phyloP scores from a whole-genome alignment of 2,113 vertebrate species.

The Neoarius graeffei region DNA sequence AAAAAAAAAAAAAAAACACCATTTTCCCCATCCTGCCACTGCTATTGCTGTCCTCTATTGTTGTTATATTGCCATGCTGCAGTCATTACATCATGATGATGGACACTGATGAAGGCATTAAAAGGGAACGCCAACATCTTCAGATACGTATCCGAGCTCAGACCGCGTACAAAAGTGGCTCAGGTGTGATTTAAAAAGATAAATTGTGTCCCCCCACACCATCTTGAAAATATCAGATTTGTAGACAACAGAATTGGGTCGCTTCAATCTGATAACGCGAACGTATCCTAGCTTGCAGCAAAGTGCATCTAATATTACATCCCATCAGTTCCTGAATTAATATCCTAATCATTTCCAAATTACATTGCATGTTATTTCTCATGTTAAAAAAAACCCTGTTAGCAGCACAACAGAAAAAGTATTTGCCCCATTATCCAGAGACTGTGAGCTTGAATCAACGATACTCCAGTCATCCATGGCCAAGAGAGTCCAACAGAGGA shows the following conservation, averaged over 20 bases:
- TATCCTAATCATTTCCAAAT: neutral
- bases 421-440: neutral
- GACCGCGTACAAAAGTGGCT: too few relatives aligned
- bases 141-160: too few relatives aligned
- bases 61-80: neutral
- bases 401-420: neutral
- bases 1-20: neutral
- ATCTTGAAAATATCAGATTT: too few relatives aligned
- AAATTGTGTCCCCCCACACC: too few relatives aligned
- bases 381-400: neutral
- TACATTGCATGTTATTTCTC: neutral
- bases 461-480: too few relatives aligned
- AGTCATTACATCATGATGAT: neutral
- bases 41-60: neutral
- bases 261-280: neutral
- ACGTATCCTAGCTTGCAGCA: neutral
- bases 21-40: neutral
- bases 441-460: neutral
- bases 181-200: too few relatives aligned
- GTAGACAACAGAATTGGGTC: too few relatives aligned
- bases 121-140: too few relatives aligned
- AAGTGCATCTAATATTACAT: neutral
- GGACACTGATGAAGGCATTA: too few relatives aligned
- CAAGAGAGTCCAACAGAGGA: too few relatives aligned
- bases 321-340: neutral